Conservation (phyloP, 2,113 vertebrate genomes). For the Mola mola region DNA sequence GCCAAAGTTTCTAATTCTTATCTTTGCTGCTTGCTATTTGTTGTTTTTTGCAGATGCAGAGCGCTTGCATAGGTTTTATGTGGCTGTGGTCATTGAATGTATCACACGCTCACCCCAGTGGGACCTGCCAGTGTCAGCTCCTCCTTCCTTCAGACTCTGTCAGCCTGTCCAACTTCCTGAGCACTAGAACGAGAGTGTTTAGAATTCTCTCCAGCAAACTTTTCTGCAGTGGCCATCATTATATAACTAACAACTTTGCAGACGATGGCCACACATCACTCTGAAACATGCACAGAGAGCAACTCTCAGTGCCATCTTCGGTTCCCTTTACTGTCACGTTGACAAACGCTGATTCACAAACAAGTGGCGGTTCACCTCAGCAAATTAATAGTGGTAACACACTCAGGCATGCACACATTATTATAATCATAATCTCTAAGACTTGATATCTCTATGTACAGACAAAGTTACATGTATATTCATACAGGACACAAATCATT, state of each 20-base stretch:
- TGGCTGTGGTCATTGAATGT: slow-evolving; percentile 16
- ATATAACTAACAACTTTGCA: slow-evolving; percentile 9
- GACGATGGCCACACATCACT: slow-evolving; percentile 6
- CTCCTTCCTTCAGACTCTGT: slow-evolving; percentile 24
- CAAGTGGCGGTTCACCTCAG: background rate
- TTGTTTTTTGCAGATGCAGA: slow-evolving; percentile 4
- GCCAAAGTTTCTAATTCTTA: slow-evolving; percentile 1
- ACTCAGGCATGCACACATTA: background rate
- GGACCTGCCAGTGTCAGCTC: slow-evolving; percentile 29
- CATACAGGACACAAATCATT: too few relatives aligned
- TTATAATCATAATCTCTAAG: background rate
- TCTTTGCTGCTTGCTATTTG: slow-evolving; percentile 2
- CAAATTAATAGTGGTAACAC: slow-evolving; percentile 5
- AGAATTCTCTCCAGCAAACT: too few relatives aligned
- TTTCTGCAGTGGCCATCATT: slow-evolving; percentile 28
- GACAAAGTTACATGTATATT: too few relatives aligned
- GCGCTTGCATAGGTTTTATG: background rate
- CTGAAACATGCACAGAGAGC: slow-evolving; percentile 36
- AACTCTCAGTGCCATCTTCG: slow-evolving; percentile 32
- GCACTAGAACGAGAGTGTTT: too few relatives aligned
- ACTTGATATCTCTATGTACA: background rate
- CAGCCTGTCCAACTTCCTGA: too few relatives aligned
- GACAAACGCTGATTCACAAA: slow-evolving; percentile 45
- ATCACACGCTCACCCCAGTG: slow-evolving; percentile 4
- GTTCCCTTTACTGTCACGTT: slow-evolving; percentile 45